A percentile compares a stretch with the other conserved stretches of the same genome.
phyloP scores from a whole-genome alignment of 2,113 vertebrate species.

The Ailurus styani region DNA sequence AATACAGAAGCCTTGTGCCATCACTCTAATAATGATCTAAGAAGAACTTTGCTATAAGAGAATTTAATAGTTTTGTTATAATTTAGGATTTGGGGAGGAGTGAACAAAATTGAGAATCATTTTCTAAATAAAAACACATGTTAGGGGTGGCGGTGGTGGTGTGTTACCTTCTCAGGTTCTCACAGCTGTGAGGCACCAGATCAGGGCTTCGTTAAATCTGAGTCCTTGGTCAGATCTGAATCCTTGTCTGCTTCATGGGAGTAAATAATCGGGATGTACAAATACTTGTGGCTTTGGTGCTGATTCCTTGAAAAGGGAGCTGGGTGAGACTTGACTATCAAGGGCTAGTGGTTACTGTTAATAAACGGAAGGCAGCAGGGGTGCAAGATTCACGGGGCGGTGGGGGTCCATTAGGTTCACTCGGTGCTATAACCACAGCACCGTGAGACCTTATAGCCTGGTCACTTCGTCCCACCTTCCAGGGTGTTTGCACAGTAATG shows the following conservation, averaged over 20 bases:
- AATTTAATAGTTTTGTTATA: not conserved
- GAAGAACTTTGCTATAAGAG: not conserved
- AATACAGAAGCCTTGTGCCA: not conserved
- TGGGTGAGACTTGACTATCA: not conserved
- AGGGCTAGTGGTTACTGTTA: not conserved
- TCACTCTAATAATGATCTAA: not conserved
- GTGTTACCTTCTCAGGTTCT: not conserved
- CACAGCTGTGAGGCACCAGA: not conserved
- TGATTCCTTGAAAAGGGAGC: not conserved
- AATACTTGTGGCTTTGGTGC: not conserved
- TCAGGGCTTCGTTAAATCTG: not conserved
- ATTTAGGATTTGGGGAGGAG: not conserved
- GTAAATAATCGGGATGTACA: not conserved
- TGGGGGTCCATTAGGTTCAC: fast-evolving
- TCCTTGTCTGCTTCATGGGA: not conserved
- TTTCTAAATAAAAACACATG: not conserved
- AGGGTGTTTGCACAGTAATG: not conserved
- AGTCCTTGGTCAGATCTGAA: not conserved
- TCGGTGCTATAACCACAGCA: not conserved
- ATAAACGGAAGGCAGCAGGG: not conserved
- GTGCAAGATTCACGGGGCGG: not conserved
- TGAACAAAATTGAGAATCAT: not conserved
- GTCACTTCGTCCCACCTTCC: not conserved
- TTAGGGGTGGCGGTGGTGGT: not conserved
- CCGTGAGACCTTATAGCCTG: not conserved